Evolutionary conservation across 1,140 invertebrate species (phyloP), one percentile per base, ranked within the genome.

Genomic region (Pseudomyrmex concolor): DNA sequence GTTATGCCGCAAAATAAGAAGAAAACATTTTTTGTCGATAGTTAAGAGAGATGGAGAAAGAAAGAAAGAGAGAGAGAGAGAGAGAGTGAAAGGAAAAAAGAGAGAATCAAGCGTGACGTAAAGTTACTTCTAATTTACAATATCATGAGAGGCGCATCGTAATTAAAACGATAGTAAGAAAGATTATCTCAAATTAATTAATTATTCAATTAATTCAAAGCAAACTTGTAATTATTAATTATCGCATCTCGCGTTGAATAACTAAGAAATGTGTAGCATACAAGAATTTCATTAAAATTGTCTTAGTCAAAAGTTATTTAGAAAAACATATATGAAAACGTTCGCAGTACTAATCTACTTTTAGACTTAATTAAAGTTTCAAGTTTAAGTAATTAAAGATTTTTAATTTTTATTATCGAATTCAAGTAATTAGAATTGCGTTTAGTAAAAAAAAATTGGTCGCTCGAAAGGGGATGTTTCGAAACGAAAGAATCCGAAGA

Each of bases 211-310:
- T 54, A 17, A 54, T 7, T 77, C 43, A 5, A 4, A 55, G 15
- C 12, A 51, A 66, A n/a, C 34, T 5, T 45, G 4, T 12, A 66
- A 43, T 34, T 34, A 0, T 34, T 34, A 34, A 55, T 63, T 54
- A 34, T 2, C 1, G 48, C 12, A 17, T 19, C 45, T 68, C 22
- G 2, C 43, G 22, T 12, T 34, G n/a, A 5, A 34, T 15, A 55
- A 55, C 13, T 54, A 15, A 15, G 13, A 63, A 13, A 51, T 10
- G 4, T 12, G 1, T 22, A 34, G 17, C 13, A 17, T 62, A 50
- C 48, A 13, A 50, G 50, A 62, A 12, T 10, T 73, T 60, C 3
- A 73, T 73, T n/a, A 19, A 60, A 60, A 43, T 60, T 74, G 5
- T n/a, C 5, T 45, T 13, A 62, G 13, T 9, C 9, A 59, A 15